Conservation (phyloP, 2,113 vertebrate species). For the Leucoraja erinaceus region DNA sequence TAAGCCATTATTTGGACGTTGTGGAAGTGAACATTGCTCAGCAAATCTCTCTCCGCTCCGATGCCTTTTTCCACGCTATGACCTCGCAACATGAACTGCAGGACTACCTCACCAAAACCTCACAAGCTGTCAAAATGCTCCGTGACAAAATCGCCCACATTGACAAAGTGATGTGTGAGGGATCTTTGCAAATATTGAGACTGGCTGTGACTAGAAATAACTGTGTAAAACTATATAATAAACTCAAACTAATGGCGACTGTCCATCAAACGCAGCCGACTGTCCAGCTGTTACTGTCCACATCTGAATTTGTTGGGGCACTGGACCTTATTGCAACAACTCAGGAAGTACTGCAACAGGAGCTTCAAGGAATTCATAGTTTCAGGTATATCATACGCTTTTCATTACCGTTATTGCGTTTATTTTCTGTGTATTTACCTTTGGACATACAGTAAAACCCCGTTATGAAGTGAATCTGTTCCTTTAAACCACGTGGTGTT, state of each 20-base stretch:
- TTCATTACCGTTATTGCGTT: neutral
- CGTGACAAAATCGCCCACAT: conserved; percentile 80
- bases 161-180: conserved; percentile 84
- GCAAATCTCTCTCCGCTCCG: conserved; percentile 95
- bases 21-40: conserved; percentile 98
- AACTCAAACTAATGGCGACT: conserved; percentile 94
- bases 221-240: conserved; percentile 81
- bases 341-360: conserved; percentile 94
- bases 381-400: conserved; percentile 69
- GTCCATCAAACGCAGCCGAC: conserved; percentile 98
- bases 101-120: conserved; percentile 90
- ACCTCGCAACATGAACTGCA: conserved; percentile 96
- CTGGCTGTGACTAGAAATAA: conserved; percentile 79
- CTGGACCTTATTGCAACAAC: conserved; percentile 96
- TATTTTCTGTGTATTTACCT: neutral
- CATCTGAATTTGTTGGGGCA: conserved; percentile 89
- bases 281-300: conserved; percentile 89
- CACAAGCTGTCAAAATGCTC: conserved; percentile 78
- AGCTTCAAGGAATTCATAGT: conserved; percentile 93
- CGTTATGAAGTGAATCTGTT: too few species aligned
- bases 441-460: too few species aligned
- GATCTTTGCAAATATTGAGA: conserved; percentile 76
- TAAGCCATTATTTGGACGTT: conserved; percentile 97
- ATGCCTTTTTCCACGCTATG: conserved; percentile 98
- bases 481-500: too few species aligned